These are phyloP conservation scores for Drosophila hamatofila DNA, from an alignment of 2,888 invertebrate species.

Conservation along the genomic window DNA sequence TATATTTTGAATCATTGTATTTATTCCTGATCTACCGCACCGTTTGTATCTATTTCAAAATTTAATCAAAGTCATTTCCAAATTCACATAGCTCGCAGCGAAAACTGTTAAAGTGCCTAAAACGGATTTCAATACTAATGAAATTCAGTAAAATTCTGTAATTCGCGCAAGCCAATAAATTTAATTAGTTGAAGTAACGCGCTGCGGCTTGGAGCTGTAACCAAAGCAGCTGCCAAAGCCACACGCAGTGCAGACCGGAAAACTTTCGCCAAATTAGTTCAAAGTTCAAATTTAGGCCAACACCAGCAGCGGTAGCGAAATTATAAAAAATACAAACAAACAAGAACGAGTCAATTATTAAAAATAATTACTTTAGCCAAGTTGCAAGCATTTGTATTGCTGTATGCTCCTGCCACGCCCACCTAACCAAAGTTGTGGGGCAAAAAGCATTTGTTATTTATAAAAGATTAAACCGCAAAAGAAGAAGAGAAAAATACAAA, in stretches of 20 bases:
- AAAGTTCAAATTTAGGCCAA: slow-evolving; percentile 69
- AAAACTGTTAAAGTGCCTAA: not conserved
- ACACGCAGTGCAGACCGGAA: slow-evolving; percentile 55
- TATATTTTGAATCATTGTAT: not conserved
- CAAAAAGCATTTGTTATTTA: slow-evolving; percentile 71
- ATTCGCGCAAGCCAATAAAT: slow-evolving; percentile 60
- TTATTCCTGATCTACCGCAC: not conserved
- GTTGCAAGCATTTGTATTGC: slow-evolving; percentile 62
- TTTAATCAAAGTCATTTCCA: not conserved
- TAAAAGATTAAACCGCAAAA: slow-evolving; percentile 64
- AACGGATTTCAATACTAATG: not conserved
- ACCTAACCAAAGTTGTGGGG: slow-evolving; percentile 23
- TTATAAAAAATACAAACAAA: slow-evolving; percentile 37
- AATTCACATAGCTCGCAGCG: not conserved
- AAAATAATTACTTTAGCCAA: slow-evolving; percentile 80
- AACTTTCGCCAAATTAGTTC: slow-evolving; percentile 76
- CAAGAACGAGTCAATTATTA: slow-evolving; percentile 77
- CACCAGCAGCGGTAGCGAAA: slow-evolving; percentile 16
- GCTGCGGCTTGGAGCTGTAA: slow-evolving; percentile 54
- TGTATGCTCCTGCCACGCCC: slow-evolving; percentile 33
- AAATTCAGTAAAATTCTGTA: slow-evolving; percentile 19
- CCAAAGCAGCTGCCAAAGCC: slow-evolving; percentile 69
- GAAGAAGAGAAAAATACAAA: slow-evolving; percentile 14
- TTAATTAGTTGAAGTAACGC: slow-evolving; percentile 75
- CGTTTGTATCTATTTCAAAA: not conserved